Evolutionary conservation across 2,113 vertebrate genomes (phyloP), one percentile per base, ranked within the genome.

Genomic region (Stictonetta naevosa): DNA sequence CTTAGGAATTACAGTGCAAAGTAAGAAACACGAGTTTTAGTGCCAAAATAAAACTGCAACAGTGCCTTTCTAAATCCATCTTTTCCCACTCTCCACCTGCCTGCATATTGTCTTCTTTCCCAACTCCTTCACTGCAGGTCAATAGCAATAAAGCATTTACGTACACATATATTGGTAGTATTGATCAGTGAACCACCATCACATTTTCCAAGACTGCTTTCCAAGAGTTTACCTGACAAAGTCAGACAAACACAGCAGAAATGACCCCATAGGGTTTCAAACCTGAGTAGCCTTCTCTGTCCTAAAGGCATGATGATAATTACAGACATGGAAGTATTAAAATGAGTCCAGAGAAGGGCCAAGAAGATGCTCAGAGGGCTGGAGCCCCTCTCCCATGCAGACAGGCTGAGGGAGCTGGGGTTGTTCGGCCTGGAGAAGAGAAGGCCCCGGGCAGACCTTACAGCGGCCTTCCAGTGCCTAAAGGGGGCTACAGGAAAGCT

Each of bases 141-240:
- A 3, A 31, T 3, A 29, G 33, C 73, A 31, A 22, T 1, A 8
- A 34, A 63, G 38, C 48, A 19, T 11, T 58, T 17, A 33, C 34
- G 83, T 10, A 38, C 63, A 29, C 23, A 9, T 1, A 2, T 1
- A 44, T 14, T 10, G 19, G 3, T 0, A 17, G 67, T 1, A 38
- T 28, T 22, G 21, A 46, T 42, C 53, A n/a, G 52, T 23, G 8
- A 83, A 38, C 16, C 10, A 19, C 18, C 5, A 1, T 2, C 9
- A 16, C 26, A 10, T n/a, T 69, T 62, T 25, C 56, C 87, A 89
- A 4, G n/a, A 10, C 22, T 6, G 13, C 15, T 66, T 67, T 26
- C 68, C 38, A 16, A 18, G 29, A 53, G 55, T 13, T 2, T 8
- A 33, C 22, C 4, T 18, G 23, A 53, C 33, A 46, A 56, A 42